These are phyloP conservation scores for Sycophaga agraensis DNA, from an alignment of 1,140 invertebrate genomes.

Conservation along the genomic window DNA sequence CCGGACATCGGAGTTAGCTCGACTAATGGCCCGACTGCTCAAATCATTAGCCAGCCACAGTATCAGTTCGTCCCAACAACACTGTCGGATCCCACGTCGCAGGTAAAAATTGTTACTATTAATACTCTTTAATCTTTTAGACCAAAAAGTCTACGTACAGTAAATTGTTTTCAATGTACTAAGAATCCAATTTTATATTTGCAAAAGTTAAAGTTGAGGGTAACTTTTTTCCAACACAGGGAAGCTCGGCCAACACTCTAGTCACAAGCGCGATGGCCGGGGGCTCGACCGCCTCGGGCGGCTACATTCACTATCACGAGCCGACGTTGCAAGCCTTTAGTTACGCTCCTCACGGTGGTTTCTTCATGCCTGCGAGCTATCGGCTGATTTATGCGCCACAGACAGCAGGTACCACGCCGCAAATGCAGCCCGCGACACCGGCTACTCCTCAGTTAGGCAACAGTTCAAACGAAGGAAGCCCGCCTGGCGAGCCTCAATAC, in stretches of 20 bases:
- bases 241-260: constrained; percentile 26
- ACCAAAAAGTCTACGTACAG: too few relatives aligned
- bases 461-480: constrained; percentile 50
- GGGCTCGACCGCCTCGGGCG: constrained; percentile 8
- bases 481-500: constrained; percentile 48
- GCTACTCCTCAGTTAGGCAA: constrained; percentile 45
- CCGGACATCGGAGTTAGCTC: constrained; percentile 18
- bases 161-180: too few relatives aligned
- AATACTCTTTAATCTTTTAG: too few relatives aligned
- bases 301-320: constrained; percentile 50
- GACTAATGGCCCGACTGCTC: constrained; percentile 32
- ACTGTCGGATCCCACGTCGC: constrained; percentile 38
- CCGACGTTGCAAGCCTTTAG: constrained; percentile 31
- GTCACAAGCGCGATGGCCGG: constrained; percentile 25
- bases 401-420: constrained; percentile 32
- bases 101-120: too few relatives aligned
- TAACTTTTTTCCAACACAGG: constrained; percentile 3
- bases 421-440: constrained; percentile 48
- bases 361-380: constrained; percentile 52
- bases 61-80: constrained; percentile 46
- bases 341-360: constrained; percentile 43
- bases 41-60: constrained; percentile 36
- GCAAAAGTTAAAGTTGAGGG: too few relatives aligned
- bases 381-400: constrained; percentile 48
- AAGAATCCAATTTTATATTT: too few relatives aligned